Evolutionary conservation across 2,888 invertebrate species (phyloP).

Genomic region (Cryptocheilus praepositus): DNA sequence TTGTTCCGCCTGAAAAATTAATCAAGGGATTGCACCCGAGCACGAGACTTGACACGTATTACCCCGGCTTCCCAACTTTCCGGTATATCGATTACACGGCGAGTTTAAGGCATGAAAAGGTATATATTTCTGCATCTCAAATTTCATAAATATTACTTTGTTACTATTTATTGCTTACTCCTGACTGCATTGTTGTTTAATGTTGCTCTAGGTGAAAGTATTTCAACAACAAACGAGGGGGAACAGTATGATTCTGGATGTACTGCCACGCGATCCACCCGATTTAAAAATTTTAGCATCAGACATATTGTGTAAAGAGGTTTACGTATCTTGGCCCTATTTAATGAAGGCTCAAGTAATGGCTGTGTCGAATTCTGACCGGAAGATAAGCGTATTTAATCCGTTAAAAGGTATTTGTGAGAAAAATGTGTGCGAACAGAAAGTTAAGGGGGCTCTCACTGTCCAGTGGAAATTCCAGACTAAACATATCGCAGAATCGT

Average conservation of each 20-base stretch:
- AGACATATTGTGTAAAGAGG: constrained; percentile 82
- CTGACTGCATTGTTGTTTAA: neutral
- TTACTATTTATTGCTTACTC: constrained; percentile 4
- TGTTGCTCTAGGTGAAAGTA: constrained; percentile 84
- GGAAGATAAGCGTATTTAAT: constrained; percentile 38
- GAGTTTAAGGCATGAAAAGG: constrained; percentile 68
- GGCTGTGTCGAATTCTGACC: constrained; percentile 79
- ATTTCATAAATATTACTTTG: no score
- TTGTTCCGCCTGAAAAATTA: constrained; percentile 78
- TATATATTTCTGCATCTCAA: no score
- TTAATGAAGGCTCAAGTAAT: constrained; percentile 87
- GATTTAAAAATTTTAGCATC: constrained; percentile 78
- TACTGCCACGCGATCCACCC: constrained; percentile 76
- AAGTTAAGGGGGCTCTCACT: constrained; percentile 37
- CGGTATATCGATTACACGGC: constrained; percentile 88
- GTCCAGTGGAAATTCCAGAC: constrained; percentile 70
- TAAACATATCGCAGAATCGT: constrained; percentile 79
- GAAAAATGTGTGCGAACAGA: constrained; percentile 50
- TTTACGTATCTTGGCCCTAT: constrained; percentile 96
- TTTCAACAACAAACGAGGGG: constrained; percentile 90
- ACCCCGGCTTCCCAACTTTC: constrained; percentile 95
- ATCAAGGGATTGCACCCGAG: constrained; percentile 84
- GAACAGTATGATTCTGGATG: constrained; percentile 87
- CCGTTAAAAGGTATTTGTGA: neutral
- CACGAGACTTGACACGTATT: constrained; percentile 82